Conservation (phyloP, 2,888 invertebrate genomes). For the Drosophila infuscata region DNA sequence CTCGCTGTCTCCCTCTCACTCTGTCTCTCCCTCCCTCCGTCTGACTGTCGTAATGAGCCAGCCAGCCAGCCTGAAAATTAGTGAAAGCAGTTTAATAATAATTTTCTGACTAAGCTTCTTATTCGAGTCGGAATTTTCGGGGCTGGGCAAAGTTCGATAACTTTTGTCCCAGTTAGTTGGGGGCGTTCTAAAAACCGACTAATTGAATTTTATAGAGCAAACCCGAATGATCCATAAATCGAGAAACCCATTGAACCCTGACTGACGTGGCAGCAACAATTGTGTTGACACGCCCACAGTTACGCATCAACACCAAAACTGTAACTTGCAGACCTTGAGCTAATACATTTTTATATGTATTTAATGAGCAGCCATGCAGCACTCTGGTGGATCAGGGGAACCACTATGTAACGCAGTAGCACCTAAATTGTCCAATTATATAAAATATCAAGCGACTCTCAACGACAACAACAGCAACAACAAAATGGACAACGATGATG, state of each 20-base stretch:
- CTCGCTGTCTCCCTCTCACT: neutral
- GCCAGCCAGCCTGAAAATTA: conserved; percentile 59
- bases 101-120: conserved; percentile 66
- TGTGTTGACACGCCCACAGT: conserved; percentile 62
- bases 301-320: conserved; percentile 68
- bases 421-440: conserved; percentile 73
- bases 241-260: conserved; percentile 42
- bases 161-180: conserved; percentile 32
- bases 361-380: conserved; percentile 52
- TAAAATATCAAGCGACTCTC: conserved; percentile 32
- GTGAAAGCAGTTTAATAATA: conserved; percentile 74
- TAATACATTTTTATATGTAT: conserved; percentile 45
- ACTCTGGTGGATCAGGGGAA: neutral
- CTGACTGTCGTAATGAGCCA: conserved; percentile 53
- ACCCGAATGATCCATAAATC: conserved; percentile 45
- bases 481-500: conserved; percentile 6
- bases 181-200: conserved; percentile 37
- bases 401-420: conserved; percentile 35
- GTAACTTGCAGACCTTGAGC: conserved; percentile 22
- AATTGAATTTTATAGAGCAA: conserved; percentile 53
- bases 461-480: neutral
- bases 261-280: conserved; percentile 39
- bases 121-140: conserved; percentile 35
- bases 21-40: neutral
- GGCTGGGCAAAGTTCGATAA: conserved; percentile 21